A percentile compares a stretch with the other conserved stretches of the same genome.
These are phyloP conservation scores for Hetaerina americana DNA, from an alignment of 1,140 invertebrate species.

Conservation along the genomic window DNA sequence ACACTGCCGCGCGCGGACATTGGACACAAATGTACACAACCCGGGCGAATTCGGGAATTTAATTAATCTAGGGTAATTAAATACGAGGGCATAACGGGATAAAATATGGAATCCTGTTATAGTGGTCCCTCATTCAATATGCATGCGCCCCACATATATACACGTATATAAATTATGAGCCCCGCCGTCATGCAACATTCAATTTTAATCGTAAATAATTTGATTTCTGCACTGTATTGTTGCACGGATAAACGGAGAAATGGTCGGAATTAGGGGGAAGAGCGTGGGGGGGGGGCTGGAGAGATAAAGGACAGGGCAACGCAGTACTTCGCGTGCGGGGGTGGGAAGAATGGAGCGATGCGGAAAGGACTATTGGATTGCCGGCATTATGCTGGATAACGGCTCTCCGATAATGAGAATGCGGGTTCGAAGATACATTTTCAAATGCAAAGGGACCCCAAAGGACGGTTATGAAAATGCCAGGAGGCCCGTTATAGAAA, in stretches of 20 bases:
- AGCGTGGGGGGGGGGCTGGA: too few species aligned
- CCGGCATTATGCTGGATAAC: too few species aligned
- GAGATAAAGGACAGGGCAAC: too few species aligned
- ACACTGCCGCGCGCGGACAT: too few species aligned
- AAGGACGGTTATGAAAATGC: too few species aligned
- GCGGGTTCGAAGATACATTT: too few species aligned
- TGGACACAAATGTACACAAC: background rate
- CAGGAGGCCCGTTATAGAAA: too few species aligned
- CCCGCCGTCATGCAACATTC: background rate
- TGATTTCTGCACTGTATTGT: background rate
- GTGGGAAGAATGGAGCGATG: too few species aligned
- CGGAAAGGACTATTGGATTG: too few species aligned
- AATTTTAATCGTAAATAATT: background rate
- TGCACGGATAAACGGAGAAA: background rate
- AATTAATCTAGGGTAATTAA: background rate
- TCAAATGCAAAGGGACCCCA: too few species aligned
- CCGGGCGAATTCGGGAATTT: background rate
- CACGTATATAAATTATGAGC: background rate
- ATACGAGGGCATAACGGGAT: background rate
- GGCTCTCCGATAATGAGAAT: too few species aligned
- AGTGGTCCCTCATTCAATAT: background rate
- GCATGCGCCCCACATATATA: background rate
- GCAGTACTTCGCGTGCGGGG: too few species aligned
- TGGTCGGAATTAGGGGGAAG: background rate
- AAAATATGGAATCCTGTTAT: background rate